phyloP scores from a whole-genome alignment of 2,797 vertebrate genomes.

The Macropodus opercularis region DNA sequence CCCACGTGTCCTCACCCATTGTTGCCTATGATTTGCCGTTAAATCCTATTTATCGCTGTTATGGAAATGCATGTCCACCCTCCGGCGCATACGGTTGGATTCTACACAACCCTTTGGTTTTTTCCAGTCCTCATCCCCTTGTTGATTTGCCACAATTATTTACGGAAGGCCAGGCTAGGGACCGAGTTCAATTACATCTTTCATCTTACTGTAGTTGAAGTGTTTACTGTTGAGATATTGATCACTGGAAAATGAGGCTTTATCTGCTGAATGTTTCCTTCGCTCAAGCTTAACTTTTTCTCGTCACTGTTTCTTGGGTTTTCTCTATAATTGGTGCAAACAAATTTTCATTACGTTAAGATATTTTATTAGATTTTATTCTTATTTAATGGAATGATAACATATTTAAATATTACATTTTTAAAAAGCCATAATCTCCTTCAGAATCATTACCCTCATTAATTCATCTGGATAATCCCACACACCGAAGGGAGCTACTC shows the following conservation, averaged over 20 bases:
- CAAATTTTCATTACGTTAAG: too few relatives aligned
- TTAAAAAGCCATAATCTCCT: not conserved
- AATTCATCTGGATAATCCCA: not conserved
- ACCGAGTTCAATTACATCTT: constrained; percentile 16
- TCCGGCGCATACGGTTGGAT: constrained; percentile 66
- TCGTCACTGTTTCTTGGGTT: too few relatives aligned
- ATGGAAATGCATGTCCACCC: constrained; percentile 81
- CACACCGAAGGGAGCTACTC: not conserved
- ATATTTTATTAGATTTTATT: too few relatives aligned
- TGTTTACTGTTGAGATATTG: constrained; percentile 2
- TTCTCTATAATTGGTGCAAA: too few relatives aligned
- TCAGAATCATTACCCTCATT: constrained; percentile 1
- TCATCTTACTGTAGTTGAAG: constrained; percentile 19
- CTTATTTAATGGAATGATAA: not conserved
- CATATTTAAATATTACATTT: not conserved
- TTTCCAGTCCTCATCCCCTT: constrained; percentile 64
- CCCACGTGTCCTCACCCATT: constrained; percentile 74
- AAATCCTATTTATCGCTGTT: constrained; percentile 87
- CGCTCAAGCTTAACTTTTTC: too few relatives aligned
- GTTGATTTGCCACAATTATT: constrained; percentile 62
- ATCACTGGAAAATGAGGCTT: not conserved
- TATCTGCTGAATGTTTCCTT: too few relatives aligned
- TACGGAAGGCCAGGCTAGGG: constrained; percentile 64
- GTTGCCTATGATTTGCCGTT: constrained; percentile 83
- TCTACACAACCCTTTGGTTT: constrained; percentile 58